Evolutionary conservation across 1,140 invertebrate genomes (phyloP).

Genomic region (Vanessa atalanta): DNA sequence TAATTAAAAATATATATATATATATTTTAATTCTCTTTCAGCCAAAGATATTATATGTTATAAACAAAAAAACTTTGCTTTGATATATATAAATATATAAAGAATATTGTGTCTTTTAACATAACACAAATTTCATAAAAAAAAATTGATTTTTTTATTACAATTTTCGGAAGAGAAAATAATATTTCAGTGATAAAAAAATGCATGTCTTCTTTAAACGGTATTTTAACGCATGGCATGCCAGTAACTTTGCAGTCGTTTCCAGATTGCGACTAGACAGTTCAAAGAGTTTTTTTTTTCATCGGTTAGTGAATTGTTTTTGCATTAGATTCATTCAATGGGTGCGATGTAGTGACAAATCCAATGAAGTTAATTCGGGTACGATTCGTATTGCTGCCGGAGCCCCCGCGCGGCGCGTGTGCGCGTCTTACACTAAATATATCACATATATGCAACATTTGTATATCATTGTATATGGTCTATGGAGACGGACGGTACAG

Average conservation of each 20-base stretch:
- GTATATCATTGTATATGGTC: slow-evolving; percentile 72
- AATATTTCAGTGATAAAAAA: too few relatives aligned
- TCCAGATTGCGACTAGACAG: too few relatives aligned
- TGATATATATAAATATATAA: too few relatives aligned
- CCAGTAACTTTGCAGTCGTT: too few relatives aligned
- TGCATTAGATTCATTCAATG: slow-evolving; percentile 66
- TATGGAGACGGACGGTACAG: slow-evolving; percentile 60
- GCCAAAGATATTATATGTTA: not conserved
- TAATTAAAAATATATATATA: slow-evolving; percentile 6
- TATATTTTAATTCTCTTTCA: not conserved
- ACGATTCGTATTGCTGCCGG: slow-evolving; percentile 40
- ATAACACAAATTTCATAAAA: too few relatives aligned
- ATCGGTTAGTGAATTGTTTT: slow-evolving; percentile 12
- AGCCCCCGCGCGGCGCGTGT: slow-evolving; percentile 56
- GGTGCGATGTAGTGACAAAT: slow-evolving; percentile 69
- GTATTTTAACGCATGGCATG: too few relatives aligned
- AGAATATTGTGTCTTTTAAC: too few relatives aligned
- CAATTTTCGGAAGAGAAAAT: too few relatives aligned
- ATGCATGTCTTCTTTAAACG: too few relatives aligned
- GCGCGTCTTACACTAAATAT: slow-evolving; percentile 61
- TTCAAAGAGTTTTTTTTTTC: not conserved
- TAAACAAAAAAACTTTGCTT: not conserved
- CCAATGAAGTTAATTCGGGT: slow-evolving; percentile 43
- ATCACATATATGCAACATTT: slow-evolving; percentile 71
- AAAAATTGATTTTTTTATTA: too few relatives aligned